A percentile compares a stretch with the other conserved stretches of the same genome.
phyloP scores from a whole-genome alignment of 2,797 vertebrate species.

The Poecilia wingei region DNA sequence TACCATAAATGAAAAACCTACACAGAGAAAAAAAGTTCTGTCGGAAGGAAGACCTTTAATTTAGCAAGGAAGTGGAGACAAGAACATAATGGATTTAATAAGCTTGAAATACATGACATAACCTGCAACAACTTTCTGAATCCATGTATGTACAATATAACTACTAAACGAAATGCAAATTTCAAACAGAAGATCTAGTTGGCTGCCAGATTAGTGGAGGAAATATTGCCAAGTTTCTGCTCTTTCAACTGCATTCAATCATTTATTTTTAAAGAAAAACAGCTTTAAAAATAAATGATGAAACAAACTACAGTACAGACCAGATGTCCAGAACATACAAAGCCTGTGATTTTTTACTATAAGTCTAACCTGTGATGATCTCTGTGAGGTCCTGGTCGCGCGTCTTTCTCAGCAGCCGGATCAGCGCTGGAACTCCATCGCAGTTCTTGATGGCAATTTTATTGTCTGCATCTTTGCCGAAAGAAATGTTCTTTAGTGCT shows the following conservation, averaged over 20 bases:
- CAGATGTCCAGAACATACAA: neutral
- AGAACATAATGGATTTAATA: neutral
- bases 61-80: neutral
- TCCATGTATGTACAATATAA: neutral
- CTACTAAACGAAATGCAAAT: neutral
- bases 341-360: neutral
- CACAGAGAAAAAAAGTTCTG: neutral
- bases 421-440: conserved; percentile 90
- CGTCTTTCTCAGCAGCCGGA: conserved; percentile 90
- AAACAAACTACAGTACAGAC: neutral
- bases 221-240: neutral
- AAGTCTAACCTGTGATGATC: conserved; percentile 88
- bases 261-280: neutral
- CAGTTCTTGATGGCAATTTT: conserved; percentile 99
- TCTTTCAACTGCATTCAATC: neutral
- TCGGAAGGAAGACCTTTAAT: too few relatives aligned
- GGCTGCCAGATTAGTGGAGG: neutral
- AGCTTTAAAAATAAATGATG: neutral
- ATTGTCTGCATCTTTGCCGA: conserved; percentile 92
- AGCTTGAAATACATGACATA: neutral
- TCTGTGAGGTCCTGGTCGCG: conserved; percentile 92
- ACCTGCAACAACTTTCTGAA: neutral
- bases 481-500: conserved; percentile 97
- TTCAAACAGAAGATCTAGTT: neutral
- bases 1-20: neutral